Evolutionary conservation across 2,797 vertebrate species (phyloP).

Genomic region (Cetoscarus ocellatus): DNA sequence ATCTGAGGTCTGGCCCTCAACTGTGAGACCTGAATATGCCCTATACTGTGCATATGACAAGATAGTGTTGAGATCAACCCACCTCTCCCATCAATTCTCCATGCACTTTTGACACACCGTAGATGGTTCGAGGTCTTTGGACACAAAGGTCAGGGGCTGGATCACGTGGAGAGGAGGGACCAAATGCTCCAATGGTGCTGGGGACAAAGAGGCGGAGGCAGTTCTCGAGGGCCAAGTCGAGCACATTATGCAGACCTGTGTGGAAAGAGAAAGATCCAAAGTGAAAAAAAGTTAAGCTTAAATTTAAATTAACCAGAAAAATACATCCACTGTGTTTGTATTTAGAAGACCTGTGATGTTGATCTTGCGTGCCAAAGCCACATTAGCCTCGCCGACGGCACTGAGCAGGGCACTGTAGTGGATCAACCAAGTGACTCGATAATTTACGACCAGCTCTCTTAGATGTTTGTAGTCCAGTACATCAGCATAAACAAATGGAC

Average conservation of each 20-base stretch:
- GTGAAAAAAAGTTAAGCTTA: too few relatives aligned
- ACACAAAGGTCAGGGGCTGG: conserved; percentile 87
- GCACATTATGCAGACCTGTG: conserved; percentile 86
- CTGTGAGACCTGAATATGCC: too few relatives aligned
- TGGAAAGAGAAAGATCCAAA: conserved; percentile 20
- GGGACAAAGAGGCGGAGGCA: conserved; percentile 87
- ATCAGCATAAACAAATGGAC: conserved; percentile 86
- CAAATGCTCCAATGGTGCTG: conserved; percentile 88
- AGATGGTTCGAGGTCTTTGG: conserved; percentile 87
- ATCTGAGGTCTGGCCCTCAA: too few relatives aligned
- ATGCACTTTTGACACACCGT: conserved; percentile 88
- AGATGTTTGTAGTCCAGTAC: conserved; percentile 86
- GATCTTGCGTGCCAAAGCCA: conserved; percentile 85
- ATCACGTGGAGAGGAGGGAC: conserved; percentile 86
- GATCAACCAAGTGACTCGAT: conserved; percentile 84
- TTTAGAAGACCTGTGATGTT: conserved; percentile 84
- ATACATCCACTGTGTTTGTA: background rate
- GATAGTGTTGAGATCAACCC: conserved; percentile 11
- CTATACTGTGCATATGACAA: background rate
- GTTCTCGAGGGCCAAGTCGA: conserved; percentile 86
- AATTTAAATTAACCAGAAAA: too few relatives aligned
- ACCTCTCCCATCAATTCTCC: conserved; percentile 89
- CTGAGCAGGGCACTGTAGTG: conserved; percentile 88
- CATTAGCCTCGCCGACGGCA: conserved; percentile 84
- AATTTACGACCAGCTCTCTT: conserved; percentile 84